Conservation (phyloP, 2,113 vertebrate species). For the Xenopus borealis region DNA sequence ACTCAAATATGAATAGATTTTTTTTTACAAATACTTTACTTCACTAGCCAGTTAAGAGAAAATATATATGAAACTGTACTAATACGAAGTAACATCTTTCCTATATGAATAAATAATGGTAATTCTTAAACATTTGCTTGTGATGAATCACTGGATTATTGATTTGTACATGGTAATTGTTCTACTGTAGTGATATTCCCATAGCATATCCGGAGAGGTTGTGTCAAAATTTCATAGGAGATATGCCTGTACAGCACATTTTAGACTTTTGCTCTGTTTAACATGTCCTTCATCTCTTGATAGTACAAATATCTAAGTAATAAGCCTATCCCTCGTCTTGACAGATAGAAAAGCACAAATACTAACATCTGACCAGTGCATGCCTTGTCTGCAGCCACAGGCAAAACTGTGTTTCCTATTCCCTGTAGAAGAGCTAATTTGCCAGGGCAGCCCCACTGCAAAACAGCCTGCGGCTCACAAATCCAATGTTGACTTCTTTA, state of each 20-base stretch:
- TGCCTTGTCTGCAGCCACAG: slow-evolving; percentile 40
- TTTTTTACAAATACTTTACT: too few species aligned
- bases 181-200: neutral
- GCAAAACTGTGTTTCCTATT: slow-evolving; percentile 38
- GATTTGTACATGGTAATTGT: neutral
- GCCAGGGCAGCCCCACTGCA: slow-evolving; percentile 29
- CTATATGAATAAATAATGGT: too few species aligned
- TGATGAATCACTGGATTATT: too few species aligned
- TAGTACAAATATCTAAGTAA: slow-evolving; percentile 11
- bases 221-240: neutral
- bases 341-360: slow-evolving; percentile 29
- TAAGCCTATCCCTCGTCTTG: slow-evolving; percentile 6
- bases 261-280: neutral
- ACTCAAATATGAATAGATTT: too few species aligned
- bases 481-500: slow-evolving; percentile 40
- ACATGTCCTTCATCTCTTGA: neutral
- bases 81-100: too few species aligned
- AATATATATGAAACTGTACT: too few species aligned
- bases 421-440: slow-evolving; percentile 45
- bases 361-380: slow-evolving; percentile 38
- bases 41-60: too few species aligned
- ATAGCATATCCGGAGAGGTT: neutral
- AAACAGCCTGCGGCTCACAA: slow-evolving; percentile 38
- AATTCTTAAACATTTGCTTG: too few species aligned
- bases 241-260: neutral